Evolutionary conservation across 2,888 invertebrate genomes (phyloP), one percentile per base, ranked within the genome.

Genomic region (Thera britannica): DNA sequence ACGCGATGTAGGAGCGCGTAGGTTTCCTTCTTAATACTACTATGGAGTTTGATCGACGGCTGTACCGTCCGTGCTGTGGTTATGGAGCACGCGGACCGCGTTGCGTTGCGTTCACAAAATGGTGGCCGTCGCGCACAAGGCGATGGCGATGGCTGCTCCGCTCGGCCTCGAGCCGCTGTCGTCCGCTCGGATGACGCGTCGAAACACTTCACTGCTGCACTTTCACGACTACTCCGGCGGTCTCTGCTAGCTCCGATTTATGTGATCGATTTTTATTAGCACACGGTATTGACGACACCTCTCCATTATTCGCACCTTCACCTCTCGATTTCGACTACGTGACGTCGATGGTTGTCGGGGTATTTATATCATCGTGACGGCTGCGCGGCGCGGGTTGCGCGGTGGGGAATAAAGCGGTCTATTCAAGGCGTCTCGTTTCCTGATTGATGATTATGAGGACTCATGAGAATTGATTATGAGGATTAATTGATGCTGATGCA

Each of bases 301-400:
- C 88, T 90, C 93, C 93, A 93, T 93, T 87, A 90, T 92, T 90
- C 83, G 83, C 90, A 87, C 87, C 88, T 91, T 89, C 90, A 85
- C 92, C 90, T 90, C 89, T 91, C 92, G 90, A 92, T 88, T 91
- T 90, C 89, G 86, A 93, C 93, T 93, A 90, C 90, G 90, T 91
- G 86, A 90, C 89, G 87, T 83, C 81, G 88, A 79, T 74, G 84
- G 88, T 87, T 88, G 86, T 82, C 84, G 76, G 60, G 56, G 84
- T 80, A 84, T 93, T 86, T 92, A 92, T 90, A 88, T 72, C 69
- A 75, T 73, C 77, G 89, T 89, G 88, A 89, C 90, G 88, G 89
- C 90, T 89, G 92, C 90, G 90, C 88, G 82, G 69, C 72, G 74
- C 23, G 56, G 62, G 67, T 36, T 90, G 90, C 90, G 89, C 84